A percentile compares a stretch with the other conserved stretches of the same genome.
Conservation (phyloP, 2,113 vertebrate genomes). For the Paradisaea rubra region DNA sequence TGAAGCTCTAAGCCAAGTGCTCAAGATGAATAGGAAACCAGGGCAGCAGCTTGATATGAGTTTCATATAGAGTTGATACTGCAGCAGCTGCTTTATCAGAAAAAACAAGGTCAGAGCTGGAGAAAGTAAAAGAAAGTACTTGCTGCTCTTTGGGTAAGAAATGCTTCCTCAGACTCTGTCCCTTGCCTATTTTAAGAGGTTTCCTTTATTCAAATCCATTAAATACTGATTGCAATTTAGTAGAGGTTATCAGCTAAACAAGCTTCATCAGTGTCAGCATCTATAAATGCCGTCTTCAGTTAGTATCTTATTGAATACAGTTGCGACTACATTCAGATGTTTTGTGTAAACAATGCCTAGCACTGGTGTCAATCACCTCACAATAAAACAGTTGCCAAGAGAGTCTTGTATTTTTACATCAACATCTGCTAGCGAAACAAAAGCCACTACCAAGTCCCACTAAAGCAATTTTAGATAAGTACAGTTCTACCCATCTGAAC, state of each 20-base stretch:
- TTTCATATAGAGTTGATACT: background rate
- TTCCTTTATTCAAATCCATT: background rate
- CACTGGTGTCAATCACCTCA: conserved; percentile 19
- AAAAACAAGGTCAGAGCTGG: background rate
- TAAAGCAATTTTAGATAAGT: conserved; percentile 4
- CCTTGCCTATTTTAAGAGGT: background rate
- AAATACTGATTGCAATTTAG: background rate
- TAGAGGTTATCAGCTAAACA: background rate
- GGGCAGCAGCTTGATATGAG: background rate
- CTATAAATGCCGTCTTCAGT: background rate
- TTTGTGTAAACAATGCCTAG: background rate
- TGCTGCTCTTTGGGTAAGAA: background rate
- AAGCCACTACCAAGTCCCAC: conserved; percentile 36
- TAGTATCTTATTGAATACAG: background rate
- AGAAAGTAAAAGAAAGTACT: background rate
- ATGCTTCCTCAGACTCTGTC: background rate
- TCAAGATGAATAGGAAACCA: background rate
- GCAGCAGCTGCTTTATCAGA: background rate
- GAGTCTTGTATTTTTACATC: background rate
- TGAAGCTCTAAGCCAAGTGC: background rate
- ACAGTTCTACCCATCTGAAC: conserved; percentile 16
- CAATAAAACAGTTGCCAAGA: background rate
- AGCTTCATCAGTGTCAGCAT: background rate
- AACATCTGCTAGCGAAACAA: conserved; percentile 14
- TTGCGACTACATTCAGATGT: background rate